A percentile compares a stretch with the other conserved stretches of the same genome.
These are phyloP conservation scores for Neomorphus geoffroyi DNA, from an alignment of 2,797 vertebrate genomes.

Conservation along the genomic window DNA sequence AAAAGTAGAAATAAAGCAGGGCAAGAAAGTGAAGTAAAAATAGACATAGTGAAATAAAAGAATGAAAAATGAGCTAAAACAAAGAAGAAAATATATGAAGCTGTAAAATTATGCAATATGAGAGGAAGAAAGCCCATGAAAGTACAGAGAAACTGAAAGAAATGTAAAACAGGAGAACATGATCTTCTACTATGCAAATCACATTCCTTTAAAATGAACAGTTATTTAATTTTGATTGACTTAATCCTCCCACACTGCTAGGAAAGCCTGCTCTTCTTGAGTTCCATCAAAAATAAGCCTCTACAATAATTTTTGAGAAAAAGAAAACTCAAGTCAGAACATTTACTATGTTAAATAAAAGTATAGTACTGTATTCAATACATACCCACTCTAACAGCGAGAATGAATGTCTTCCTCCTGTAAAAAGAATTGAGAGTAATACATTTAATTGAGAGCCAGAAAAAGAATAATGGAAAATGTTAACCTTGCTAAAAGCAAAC, in stretches of 20 bases:
- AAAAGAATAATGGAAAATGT: background rate
- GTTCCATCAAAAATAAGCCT: background rate
- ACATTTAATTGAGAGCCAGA: background rate
- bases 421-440: background rate
- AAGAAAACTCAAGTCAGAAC: conserved; percentile 17
- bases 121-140: background rate
- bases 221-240: conserved; percentile 47
- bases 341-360: background rate
- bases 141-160: background rate
- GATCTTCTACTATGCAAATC: conserved; percentile 14
- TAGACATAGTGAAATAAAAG: background rate
- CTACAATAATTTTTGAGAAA: background rate
- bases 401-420: background rate
- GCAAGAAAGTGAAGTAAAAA: background rate
- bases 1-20: background rate
- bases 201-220: conserved; percentile 12
- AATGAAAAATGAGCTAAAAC: background rate
- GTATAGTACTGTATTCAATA: background rate
- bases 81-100: background rate
- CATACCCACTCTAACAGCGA: background rate
- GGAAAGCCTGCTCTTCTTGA: conserved; percentile 8
- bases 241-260: conserved; percentile 6
- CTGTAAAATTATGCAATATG: background rate
- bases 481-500: background rate
- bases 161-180: background rate